phyloP scores from a whole-genome alignment of 2,113 vertebrate genomes.

The Spermophilus dauricus region DNA sequence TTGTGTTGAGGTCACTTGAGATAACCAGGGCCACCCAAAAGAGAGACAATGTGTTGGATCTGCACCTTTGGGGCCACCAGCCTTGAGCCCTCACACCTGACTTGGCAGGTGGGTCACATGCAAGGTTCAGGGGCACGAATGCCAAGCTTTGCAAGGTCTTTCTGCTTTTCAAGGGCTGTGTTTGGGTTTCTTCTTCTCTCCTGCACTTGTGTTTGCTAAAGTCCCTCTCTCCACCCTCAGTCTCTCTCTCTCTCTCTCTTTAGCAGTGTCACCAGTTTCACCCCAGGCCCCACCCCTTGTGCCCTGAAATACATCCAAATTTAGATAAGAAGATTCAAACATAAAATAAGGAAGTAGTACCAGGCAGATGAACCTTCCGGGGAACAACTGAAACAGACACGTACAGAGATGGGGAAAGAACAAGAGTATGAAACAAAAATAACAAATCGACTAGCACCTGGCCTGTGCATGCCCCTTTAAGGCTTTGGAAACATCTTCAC shows the following conservation, averaged over 20 bases:
- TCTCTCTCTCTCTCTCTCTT: too few relatives aligned
- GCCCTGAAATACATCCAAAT: neutral
- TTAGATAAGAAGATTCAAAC: neutral
- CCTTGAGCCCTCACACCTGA: neutral
- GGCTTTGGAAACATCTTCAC: neutral
- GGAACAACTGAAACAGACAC: neutral
- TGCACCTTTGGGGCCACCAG: neutral
- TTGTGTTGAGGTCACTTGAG: neutral
- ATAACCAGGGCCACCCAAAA: neutral
- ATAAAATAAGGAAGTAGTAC: neutral
- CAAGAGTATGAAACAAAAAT: accelerated
- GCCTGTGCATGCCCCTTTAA: accelerated
- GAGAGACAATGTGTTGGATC: neutral
- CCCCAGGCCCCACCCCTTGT: neutral
- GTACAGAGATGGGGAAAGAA: neutral
- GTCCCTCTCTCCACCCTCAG: neutral
- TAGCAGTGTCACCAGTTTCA: neutral
- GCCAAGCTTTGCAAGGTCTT: neutral
- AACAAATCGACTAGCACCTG: accelerated
- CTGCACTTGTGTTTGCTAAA: neutral
- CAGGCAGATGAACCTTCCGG: neutral
- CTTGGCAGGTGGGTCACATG: neutral
- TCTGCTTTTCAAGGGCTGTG: accelerated
- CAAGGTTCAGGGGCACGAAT: accelerated
- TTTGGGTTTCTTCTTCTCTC: neutral